A percentile compares a stretch with the other conserved stretches of the same genome.
Evolutionary conservation across 2,113 vertebrate genomes (phyloP).

Genomic region (Neoarius graeffei): DNA sequence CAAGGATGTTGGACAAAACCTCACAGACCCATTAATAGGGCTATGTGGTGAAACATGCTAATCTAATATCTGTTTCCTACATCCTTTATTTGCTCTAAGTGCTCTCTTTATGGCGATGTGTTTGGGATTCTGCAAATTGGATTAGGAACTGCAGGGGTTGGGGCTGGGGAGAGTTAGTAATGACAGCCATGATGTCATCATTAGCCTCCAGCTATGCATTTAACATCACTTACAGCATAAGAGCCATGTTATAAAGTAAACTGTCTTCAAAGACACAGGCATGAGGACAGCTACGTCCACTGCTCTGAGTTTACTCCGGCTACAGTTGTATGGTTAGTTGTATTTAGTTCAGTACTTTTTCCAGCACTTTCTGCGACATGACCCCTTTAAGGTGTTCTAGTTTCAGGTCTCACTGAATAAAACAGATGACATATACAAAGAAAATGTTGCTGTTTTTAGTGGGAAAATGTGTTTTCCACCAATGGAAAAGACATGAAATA

Average conservation of each 20-base stretch:
- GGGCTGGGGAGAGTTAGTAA: not conserved
- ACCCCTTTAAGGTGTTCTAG: constrained; percentile 4
- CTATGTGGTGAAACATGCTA: not conserved
- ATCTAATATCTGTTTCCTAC: not conserved
- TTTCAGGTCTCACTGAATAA: not conserved
- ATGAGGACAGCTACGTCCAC: not conserved
- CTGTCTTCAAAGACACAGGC: not conserved
- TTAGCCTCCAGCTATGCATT: not conserved
- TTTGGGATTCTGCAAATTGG: not conserved
- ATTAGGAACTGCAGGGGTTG: not conserved
- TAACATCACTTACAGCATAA: not conserved
- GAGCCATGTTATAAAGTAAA: not conserved
- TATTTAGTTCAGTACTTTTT: constrained; percentile 5
- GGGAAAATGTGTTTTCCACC: not conserved
- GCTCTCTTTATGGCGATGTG: not conserved
- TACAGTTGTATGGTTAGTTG: not conserved
- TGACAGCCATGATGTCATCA: not conserved
- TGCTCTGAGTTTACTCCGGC: no score
- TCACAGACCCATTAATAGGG: not conserved
- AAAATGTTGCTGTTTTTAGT: not conserved
- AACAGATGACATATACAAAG: not conserved
- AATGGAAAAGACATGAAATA: not conserved
- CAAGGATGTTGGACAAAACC: not conserved
- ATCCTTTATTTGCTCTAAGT: not conserved
- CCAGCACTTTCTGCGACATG: not conserved